Evolutionary conservation across 2,797 vertebrate species (phyloP), one percentile per base, ranked within the genome.

Genomic region (Moxostoma hubbsi): DNA sequence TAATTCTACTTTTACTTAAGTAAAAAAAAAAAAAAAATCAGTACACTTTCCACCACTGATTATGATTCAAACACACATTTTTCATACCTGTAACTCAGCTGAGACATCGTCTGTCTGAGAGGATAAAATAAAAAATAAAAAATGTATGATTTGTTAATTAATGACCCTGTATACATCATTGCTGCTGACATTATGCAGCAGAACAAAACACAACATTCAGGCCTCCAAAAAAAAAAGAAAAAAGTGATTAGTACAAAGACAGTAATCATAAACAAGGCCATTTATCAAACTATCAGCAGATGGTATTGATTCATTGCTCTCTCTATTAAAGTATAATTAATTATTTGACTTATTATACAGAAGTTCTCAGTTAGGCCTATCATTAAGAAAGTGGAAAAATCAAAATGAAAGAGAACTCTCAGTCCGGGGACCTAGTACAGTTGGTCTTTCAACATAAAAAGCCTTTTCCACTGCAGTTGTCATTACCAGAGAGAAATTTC

Each of bases 371-470:
- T 11, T 55, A 66, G 47, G 57, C 6, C 62, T 36, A 46, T 45
- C 62, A n/a, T 46, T 64, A 4, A 43, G 13, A 1, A 71, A 57
- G 46, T 57, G 11, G 43, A 5, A 8, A 18, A 66, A 49, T 15
- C 1, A 3, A 75, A n/a, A 57, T 57, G 5, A 75, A 66, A 57
- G 50, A 9, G 1, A 6, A 4, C 15, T 49, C 53, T 36, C 46
- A 50, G 24, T 64, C 36, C 73, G 4, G 36, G 36, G 36, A 36
- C 24, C 16, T 18, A 49, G 13, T 57, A 64, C 3, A 65, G 12
- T 15, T 16, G 7, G 24, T 65, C 75, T 77, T 77, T 51, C n/a
- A 43, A 79, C 68, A 72, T 64, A 49, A 79, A 36, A 79, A 65
- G 69, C 45, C 12, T 65, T 72, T 43, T 7, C 76, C n/a, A 9